Base-by-base conservation (phyloP, 2,113 vertebrate species). In the Nannobrachium achirus region DNA sequence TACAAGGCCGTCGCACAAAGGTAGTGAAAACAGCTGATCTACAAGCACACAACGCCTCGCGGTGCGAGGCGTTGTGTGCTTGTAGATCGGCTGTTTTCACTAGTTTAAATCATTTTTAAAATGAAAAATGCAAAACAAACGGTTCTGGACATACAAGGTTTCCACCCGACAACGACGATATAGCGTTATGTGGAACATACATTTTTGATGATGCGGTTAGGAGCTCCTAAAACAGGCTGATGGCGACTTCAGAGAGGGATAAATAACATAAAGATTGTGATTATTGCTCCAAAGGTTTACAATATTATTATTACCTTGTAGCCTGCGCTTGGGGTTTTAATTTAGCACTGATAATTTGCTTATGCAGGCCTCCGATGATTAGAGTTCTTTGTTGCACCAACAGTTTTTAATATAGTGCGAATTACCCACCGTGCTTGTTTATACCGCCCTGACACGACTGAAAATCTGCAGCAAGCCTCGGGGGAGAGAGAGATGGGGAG, bases 261-360 rank as follows among this genome's bases (percentile, higher is more conserved):
- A 81, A 88, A 89, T 86, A 87, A 82, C 88, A 55, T 66, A 73
- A 72, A 83, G 80, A 79, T 86, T 88, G 81, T 79, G 89, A 86
- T 89, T 85, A 84, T 85, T 78, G 67, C 81, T 80, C 77, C 38
- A 53, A 76, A 86, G 86, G 88, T 85, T 74, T 78, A 69, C 79
- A 76, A 81, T 86, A 87, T 90, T 85, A 39, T 57, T 79, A 91
- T 91, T 83, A 88, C 84, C 82, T 65, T 88, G 84, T 63, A 76
- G 81, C 56, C 51, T 39, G 71, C 73, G 72, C 84, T 86, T 55
- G 33, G 93, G 91, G 93, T 95, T 92, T 97, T 98, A 96, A 98
- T 98, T 97, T 97, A 95, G 93, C 95, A 90, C 93, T 94, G 95
- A 96, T 98, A 95, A 98, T 98, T 96, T 97, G 95, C 93, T 94